Conservation (phyloP, 92 coral and sea anemone genomes). For the Montipora capitata region DNA sequence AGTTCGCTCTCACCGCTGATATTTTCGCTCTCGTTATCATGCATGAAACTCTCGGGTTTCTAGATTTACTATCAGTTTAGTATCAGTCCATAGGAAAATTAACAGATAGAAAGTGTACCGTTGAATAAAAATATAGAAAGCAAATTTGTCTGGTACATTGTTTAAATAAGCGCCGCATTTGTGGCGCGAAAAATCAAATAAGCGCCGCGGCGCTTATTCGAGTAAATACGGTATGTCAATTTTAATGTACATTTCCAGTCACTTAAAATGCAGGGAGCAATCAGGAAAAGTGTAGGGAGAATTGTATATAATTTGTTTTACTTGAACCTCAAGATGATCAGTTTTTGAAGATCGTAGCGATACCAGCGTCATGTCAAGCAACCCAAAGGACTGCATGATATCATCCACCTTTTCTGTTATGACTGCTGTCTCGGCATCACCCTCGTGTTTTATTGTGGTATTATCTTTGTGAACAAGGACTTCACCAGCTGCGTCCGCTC, state of each 20-base stretch:
- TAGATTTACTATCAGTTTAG: too few species aligned
- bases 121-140: too few species aligned
- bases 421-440: background rate
- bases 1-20: too few species aligned
- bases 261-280: too few species aligned
- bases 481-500: background rate
- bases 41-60: too few species aligned
- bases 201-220: too few species aligned
- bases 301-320: background rate
- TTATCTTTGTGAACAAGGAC: background rate
- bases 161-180: slow-evolving; percentile 81
- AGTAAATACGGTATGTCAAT: too few species aligned
- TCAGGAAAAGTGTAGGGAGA: background rate
- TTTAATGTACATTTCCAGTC: too few species aligned
- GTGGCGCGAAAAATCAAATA: slow-evolving; percentile 58
- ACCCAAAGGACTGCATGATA: slow-evolving; percentile 1
- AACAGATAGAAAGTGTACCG: too few species aligned
- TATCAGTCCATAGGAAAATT: too few species aligned
- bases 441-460: background rate
- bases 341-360: background rate
- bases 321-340: slow-evolving; percentile 31
- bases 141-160: too few species aligned
- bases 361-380: slow-evolving; percentile 7
- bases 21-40: too few species aligned
- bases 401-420: slow-evolving; percentile 11